These are phyloP conservation scores for Therioaphis trifolii DNA, from an alignment of 2,888 invertebrate species.

Conservation along the genomic window DNA sequence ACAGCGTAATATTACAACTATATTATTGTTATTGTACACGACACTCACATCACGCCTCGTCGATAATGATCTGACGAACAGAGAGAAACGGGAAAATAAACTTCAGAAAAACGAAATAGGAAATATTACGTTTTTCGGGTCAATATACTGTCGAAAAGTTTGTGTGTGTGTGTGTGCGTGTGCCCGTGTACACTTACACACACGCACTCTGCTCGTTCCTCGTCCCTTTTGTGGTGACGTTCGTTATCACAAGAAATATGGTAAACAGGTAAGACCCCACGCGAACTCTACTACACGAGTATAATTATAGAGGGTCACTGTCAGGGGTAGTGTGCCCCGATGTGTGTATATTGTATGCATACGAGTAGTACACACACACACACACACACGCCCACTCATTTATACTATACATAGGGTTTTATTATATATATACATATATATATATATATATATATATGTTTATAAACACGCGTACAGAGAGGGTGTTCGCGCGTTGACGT, in stretches of 20 bases:
- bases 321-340: background rate
- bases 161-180: background rate
- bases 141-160: background rate
- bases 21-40: no score
- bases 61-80: background rate
- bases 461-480: background rate
- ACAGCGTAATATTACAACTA: no score
- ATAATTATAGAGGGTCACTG: conserved; percentile 48
- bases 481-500: background rate
- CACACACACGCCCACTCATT: no score
- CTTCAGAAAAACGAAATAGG: background rate
- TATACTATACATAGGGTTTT: background rate
- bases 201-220: background rate
- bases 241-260: conserved; percentile 44
- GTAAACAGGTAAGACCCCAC: conserved; percentile 50
- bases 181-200: background rate
- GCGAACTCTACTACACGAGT: background rate
- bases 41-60: background rate
- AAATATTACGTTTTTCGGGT: conserved; percentile 23
- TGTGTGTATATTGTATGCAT: background rate
- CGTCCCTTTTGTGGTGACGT: background rate
- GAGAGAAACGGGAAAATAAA: background rate
- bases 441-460: background rate
- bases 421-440: background rate
- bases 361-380: no score